Evolutionary conservation across 1,140 invertebrate species (phyloP).

Genomic region (Cryptotermes secundus): DNA sequence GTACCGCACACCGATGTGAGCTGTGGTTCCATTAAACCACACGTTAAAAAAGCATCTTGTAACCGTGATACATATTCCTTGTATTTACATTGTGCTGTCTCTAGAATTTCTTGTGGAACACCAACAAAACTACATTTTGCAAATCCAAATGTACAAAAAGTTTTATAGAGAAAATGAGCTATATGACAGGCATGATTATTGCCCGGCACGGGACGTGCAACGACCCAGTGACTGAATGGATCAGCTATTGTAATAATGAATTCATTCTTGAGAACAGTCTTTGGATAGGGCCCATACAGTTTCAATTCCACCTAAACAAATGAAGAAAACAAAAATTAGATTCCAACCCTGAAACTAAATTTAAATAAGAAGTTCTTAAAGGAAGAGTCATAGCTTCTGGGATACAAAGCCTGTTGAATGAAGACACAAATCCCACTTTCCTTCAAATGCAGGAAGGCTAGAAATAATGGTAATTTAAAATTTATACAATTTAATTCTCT

Average conservation of each 20-base stretch:
- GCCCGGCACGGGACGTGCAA: conserved; percentile 38
- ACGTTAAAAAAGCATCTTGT: background rate
- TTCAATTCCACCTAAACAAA: conserved; percentile 42
- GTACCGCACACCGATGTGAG: background rate
- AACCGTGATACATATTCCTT: conserved; percentile 32
- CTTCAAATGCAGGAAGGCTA: too few relatives aligned
- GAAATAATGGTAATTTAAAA: too few relatives aligned
- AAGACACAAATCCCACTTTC: too few relatives aligned
- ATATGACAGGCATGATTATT: conserved; percentile 36
- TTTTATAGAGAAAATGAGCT: conserved; percentile 42
- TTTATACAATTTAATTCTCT: too few relatives aligned
- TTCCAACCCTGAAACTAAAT: too few relatives aligned
- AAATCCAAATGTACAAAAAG: conserved; percentile 45
- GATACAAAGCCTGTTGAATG: too few relatives aligned
- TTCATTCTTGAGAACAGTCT: conserved; percentile 40
- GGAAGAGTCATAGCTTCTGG: too few relatives aligned
- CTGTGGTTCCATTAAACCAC: conserved; percentile 31
- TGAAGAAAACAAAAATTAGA: conserved; percentile 6
- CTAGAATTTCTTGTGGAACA: conserved; percentile 39
- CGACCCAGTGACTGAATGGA: conserved; percentile 43
- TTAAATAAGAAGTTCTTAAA: too few relatives aligned
- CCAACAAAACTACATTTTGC: conserved; percentile 41
- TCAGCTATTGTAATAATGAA: conserved; percentile 43
- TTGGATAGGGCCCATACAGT: conserved; percentile 42
- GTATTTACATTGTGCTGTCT: conserved; percentile 39